Evolutionary conservation across 2,888 invertebrate species (phyloP), one percentile per base, ranked within the genome.

Genomic region (Archips xylosteana): DNA sequence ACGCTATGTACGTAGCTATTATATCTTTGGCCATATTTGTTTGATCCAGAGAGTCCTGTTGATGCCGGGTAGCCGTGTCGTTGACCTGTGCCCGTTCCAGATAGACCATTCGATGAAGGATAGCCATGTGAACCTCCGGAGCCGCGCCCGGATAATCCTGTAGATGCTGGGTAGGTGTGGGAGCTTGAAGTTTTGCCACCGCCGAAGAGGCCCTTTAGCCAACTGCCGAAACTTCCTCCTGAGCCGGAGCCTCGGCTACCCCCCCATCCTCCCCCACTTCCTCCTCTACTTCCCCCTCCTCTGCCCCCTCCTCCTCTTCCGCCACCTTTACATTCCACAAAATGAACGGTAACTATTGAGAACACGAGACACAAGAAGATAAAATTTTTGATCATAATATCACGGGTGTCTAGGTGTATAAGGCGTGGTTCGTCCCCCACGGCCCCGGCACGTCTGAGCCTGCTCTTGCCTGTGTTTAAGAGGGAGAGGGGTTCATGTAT

Each of bases 391-490:
- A 36, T 36, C 70, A 70, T 70, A 63, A 45, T 63, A 70, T 34
- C 54, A 32, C 70, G 62, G 54, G 39, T 32, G 32, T 57, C 57
- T 57, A 57, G 3, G 32, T 10, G 3, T 57, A 12, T 15, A 47
- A 12, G 64, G 71, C 66, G 71, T 61, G 60, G 60, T 60, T 23
- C 66, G 64, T 65, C 66, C 59, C 64, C 65, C 59, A 65, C 45
- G 34, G 54, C 54, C 63, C 45, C 62, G 70, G 42, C 63, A 42
- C 63, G 54, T 70, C 42, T 70, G 70, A 23, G 63, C 10, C 51
- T 10, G 47, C 47, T 36, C 45, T 57, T 32, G 67, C 54, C 39
- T 39, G 70, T 63, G 23, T 60, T 13, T 60, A n/a, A 12, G n/a
- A 54, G 54, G 42, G 63, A 34, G 60, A 63, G 54, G 34, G 63